phyloP scores from a whole-genome alignment of 1,140 invertebrate species.

The Calephelis nemesis region DNA sequence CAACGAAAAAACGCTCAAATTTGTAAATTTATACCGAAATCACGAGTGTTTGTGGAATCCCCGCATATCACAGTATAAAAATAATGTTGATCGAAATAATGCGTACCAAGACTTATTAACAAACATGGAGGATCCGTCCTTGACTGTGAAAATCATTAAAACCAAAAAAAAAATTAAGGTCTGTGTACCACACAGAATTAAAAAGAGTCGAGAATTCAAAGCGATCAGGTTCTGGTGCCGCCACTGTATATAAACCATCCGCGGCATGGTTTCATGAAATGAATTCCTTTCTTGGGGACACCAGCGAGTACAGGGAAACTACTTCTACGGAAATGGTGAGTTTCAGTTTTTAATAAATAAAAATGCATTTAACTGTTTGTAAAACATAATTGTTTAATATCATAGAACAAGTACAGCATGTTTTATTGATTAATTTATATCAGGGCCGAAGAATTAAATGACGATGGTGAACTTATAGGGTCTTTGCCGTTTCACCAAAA shows the following conservation, averaged over 20 bases:
- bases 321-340: no score
- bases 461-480: background rate
- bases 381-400: slow-evolving; percentile 28
- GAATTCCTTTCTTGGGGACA: slow-evolving; percentile 26
- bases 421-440: slow-evolving; percentile 30
- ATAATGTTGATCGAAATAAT: slow-evolving; percentile 23
- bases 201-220: slow-evolving; percentile 28
- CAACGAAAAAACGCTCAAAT: slow-evolving; percentile 35
- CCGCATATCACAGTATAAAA: slow-evolving; percentile 4
- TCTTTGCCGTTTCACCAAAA: no score
- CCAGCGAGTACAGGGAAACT: slow-evolving; percentile 20
- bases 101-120: slow-evolving; percentile 30
- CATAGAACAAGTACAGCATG: slow-evolving; percentile 28
- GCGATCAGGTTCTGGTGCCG: slow-evolving; percentile 25
- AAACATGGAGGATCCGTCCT: slow-evolving; percentile 26
- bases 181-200: slow-evolving; percentile 31
- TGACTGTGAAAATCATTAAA: slow-evolving; percentile 27
- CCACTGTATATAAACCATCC: slow-evolving; percentile 13
- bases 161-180: slow-evolving; percentile 28
- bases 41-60: slow-evolving; percentile 34
- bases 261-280: slow-evolving; percentile 28
- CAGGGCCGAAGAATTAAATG: slow-evolving; percentile 13
- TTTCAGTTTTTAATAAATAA: slow-evolving; percentile 22
- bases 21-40: slow-evolving; percentile 29
- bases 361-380: slow-evolving; percentile 29